Evolutionary conservation across 2,113 vertebrate species (phyloP), one percentile per base, ranked within the genome.

Genomic region (Salvelinus sp.): DNA sequence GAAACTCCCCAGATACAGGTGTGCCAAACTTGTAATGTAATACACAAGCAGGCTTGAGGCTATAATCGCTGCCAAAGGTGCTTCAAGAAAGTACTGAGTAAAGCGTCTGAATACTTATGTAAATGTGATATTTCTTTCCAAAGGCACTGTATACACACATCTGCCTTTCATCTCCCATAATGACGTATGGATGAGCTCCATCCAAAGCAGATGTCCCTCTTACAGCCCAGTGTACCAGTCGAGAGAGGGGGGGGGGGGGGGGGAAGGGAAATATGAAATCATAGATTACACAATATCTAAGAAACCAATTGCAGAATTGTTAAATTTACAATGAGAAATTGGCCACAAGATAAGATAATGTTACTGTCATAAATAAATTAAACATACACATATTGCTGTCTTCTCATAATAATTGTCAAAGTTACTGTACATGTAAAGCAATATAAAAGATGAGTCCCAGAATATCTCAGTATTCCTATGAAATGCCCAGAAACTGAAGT

Each of bases 181-280:
- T 77, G 68, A 70, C 74, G 72, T 20, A 20, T 70, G 38, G 38
- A 22, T 63, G 57, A 70, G 30, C 72, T 74, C 67, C 30, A 82
- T 78, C 62, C 63, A 73, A 82, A 77, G 25, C 80, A 82, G 72
- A 82, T 82, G 80, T 75, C 14, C 33, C 47, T 63, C 27, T 16
- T 38, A 14, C 27, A 70, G 27, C 69, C 25, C 58, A 57, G 30
- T 16, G 48, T 14, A 78, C 30, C 44, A 48, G 58, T 50, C 22
- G 7, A 47, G 67, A 69, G 20, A 27, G 63, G 22, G 23, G 58
- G 70, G 30, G 69, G 25, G 47, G 70, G 30, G 69, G 25, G 47
- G 25, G n/a, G 18, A 12, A 28, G 75, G 82, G 54, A 69, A 20
- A 63, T 18, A 76, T 68, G 74, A 44, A 82, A n/a, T 28, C 23